Percentiles rank a stretch among this genome's conserved stretches.
These are phyloP conservation scores for Protaetia brevitarsis DNA, from an alignment of 1,140 invertebrate species.

Conservation along the genomic window DNA sequence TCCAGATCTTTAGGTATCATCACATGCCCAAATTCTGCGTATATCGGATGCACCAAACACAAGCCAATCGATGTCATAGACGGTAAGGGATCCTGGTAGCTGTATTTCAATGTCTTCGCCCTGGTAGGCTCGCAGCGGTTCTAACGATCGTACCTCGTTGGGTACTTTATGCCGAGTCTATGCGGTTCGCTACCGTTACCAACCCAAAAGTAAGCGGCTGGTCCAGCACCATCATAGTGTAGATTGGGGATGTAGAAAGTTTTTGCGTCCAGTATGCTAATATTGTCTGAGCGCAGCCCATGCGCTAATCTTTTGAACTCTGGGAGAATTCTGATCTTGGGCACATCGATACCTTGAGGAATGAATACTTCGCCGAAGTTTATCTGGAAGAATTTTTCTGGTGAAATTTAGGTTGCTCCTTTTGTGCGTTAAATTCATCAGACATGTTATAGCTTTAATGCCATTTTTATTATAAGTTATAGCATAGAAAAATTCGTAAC, in stretches of 20 bases:
- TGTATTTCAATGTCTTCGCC: conserved; percentile 89
- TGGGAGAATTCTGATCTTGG: conserved; percentile 70
- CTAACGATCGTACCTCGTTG: conserved; percentile 80
- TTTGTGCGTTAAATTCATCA: too few relatives aligned
- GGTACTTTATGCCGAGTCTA: conserved; percentile 83
- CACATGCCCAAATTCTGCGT: conserved; percentile 89
- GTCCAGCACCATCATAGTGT: conserved; percentile 85
- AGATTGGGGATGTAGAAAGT: conserved; percentile 91
- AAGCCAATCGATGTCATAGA: conserved; percentile 90
- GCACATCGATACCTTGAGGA: conserved; percentile 68
- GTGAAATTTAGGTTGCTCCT: too few relatives aligned
- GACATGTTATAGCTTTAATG: too few relatives aligned
- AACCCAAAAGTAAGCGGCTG: conserved; percentile 91
- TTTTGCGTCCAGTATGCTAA: conserved; percentile 86
- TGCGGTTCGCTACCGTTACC: conserved; percentile 80
- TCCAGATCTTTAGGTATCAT: conserved; percentile 83
- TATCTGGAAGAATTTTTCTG: too few relatives aligned
- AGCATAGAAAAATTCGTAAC: too few relatives aligned
- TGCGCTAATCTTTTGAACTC: conserved; percentile 84
- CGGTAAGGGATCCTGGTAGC: conserved; percentile 77
- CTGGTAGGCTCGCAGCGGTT: conserved; percentile 76
- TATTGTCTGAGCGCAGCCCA: conserved; percentile 83
- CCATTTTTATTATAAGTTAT: too few relatives aligned
- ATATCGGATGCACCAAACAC: conserved; percentile 83
- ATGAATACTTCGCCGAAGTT: conserved; percentile 84